phyloP scores from a whole-genome alignment of 2,888 invertebrate genomes.

The Axea sp. region DNA sequence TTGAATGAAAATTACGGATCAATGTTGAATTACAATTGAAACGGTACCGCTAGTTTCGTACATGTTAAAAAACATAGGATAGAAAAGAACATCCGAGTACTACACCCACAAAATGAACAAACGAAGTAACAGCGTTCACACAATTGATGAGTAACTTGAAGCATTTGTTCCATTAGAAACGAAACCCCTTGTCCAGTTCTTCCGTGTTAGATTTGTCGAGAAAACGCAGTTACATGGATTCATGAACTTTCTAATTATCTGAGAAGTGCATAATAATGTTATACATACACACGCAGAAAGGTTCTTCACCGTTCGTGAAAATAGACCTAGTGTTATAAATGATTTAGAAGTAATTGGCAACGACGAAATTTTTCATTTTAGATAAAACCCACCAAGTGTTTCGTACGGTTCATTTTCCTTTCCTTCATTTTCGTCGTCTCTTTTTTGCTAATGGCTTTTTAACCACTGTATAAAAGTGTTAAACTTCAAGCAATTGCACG shows the following conservation, averaged over 20 bases:
- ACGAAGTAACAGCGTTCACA: no score
- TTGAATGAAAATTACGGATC: constrained; percentile 50
- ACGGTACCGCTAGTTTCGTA: constrained; percentile 42
- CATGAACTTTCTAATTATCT: constrained; percentile 29
- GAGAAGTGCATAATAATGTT: constrained; percentile 49
- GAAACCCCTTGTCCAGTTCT: neutral
- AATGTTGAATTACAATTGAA: constrained; percentile 42
- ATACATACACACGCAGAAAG: constrained; percentile 53
- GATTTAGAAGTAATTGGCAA: constrained; percentile 55
- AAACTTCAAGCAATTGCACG: constrained; percentile 51
- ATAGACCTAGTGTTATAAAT: constrained; percentile 42
- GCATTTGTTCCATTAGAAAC: constrained; percentile 10
- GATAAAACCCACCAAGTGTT: constrained; percentile 56
- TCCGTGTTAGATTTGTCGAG: constrained; percentile 5
- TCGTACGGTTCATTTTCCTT: constrained; percentile 24
- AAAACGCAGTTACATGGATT: constrained; percentile 45
- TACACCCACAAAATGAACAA: constrained; percentile 10
- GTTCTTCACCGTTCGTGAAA: constrained; percentile 25
- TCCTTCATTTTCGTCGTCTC: no score
- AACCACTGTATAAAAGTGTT: constrained; percentile 54
- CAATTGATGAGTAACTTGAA: constrained; percentile 10
- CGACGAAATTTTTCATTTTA: constrained; percentile 44
- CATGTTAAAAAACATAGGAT: constrained; percentile 41
- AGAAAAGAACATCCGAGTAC: constrained; percentile 11
- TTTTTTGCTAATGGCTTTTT: constrained; percentile 31